Conservation (phyloP, 2,888 invertebrate genomes). For the Steromphala cineraria region DNA sequence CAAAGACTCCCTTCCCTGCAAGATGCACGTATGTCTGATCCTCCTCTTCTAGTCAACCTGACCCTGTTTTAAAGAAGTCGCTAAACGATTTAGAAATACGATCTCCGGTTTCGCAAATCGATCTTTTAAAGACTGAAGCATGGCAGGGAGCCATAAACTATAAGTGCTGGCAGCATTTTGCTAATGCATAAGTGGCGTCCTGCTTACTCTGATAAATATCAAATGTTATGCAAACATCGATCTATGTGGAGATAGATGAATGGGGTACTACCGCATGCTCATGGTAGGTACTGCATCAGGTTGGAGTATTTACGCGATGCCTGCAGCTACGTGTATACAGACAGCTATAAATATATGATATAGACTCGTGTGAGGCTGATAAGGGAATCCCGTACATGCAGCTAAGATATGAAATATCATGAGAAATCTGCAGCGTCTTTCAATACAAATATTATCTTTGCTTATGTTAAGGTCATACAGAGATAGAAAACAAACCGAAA, state of each 20-base stretch:
- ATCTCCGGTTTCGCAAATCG: not conserved
- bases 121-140: not conserved
- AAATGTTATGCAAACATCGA: not conserved
- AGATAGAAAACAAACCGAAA: too few species aligned
- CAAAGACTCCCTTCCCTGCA: too few species aligned
- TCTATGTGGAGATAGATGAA: not conserved
- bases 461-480: too few species aligned
- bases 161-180: not conserved
- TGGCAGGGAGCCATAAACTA: not conserved
- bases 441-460: too few species aligned
- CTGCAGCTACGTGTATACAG: not conserved
- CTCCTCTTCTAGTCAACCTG: not conserved
- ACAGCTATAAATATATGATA: not conserved
- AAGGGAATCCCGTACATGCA: too few species aligned
- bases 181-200: not conserved
- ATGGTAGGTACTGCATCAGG: not conserved
- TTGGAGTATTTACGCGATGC: not conserved
- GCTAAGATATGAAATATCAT: too few species aligned
- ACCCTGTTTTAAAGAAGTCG: not conserved
- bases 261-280: not conserved
- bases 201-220: not conserved
- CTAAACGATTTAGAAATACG: not conserved
- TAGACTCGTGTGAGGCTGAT: too few species aligned
- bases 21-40: too few species aligned
- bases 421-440: too few species aligned